Percentiles rank a stretch among this genome's conserved stretches.
phyloP scores from a whole-genome alignment of 1,140 invertebrate genomes.

The Heliconius himera region DNA sequence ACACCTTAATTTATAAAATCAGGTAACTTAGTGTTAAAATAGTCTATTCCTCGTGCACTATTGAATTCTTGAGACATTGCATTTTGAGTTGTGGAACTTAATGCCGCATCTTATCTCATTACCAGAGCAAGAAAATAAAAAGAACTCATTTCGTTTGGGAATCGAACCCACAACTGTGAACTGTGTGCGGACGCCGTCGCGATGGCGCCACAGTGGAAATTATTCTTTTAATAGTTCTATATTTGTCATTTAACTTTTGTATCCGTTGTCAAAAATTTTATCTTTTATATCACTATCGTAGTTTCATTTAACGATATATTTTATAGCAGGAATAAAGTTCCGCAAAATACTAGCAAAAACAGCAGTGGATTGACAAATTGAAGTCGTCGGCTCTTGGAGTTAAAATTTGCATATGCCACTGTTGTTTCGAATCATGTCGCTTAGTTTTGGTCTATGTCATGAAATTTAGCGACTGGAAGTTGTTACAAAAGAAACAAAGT shows the following conservation, averaged over 20 bases:
- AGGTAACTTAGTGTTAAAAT: too few relatives aligned
- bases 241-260: not conserved
- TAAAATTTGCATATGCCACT: constrained; percentile 64
- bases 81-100: too few relatives aligned
- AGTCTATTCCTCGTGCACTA: too few relatives aligned
- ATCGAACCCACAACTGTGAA: too few relatives aligned
- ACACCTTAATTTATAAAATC: too few relatives aligned
- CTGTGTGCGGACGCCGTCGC: too few relatives aligned
- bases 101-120: too few relatives aligned
- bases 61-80: too few relatives aligned
- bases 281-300: not conserved
- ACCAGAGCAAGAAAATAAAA: too few relatives aligned
- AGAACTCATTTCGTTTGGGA: too few relatives aligned
- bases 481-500: not conserved
- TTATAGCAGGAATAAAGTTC: not conserved
- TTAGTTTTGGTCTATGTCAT: constrained; percentile 28
- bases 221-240: too few relatives aligned
- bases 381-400: constrained; percentile 51
- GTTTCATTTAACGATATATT: constrained; percentile 1
- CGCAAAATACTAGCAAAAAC: constrained; percentile 8
- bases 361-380: constrained; percentile 57
- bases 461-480: constrained; percentile 30
- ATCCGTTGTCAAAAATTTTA: not conserved
- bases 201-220: too few relatives aligned
- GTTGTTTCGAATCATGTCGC: constrained; percentile 48